Conservation (phyloP, 1,140 invertebrate species). For the Cherax quadricarinatus region DNA sequence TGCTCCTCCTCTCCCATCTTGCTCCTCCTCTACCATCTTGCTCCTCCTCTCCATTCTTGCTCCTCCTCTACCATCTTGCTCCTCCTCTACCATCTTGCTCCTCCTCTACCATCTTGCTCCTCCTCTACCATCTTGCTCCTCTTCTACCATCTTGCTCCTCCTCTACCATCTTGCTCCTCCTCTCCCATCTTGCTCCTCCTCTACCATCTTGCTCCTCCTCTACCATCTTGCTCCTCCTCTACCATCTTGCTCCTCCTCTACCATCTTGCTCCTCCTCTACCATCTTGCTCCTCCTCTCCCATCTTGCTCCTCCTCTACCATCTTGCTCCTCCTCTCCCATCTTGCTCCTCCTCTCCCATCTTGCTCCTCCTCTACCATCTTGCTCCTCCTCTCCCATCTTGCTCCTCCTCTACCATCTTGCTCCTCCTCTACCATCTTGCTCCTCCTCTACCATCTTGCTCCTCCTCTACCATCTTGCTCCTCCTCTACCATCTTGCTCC, state of each 20-base stretch:
- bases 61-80: background rate
- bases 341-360: background rate
- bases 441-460: background rate
- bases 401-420: background rate
- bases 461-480: background rate
- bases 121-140: background rate
- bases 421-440: too few species aligned
- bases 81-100: background rate
- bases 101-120: background rate
- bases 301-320: background rate
- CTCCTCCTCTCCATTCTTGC: background rate
- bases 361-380: too few species aligned
- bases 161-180: background rate
- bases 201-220: background rate
- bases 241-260: background rate
- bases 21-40: background rate
- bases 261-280: background rate
- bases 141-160: background rate
- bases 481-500: background rate
- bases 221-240: too few species aligned
- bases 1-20: background rate
- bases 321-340: too few species aligned
- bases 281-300: background rate
- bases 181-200: background rate
- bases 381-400: too few species aligned